A percentile compares a stretch with the other conserved stretches of the same genome.
Conservation (phyloP, 2,888 invertebrate genomes). For the Synanthedon vespiformis region DNA sequence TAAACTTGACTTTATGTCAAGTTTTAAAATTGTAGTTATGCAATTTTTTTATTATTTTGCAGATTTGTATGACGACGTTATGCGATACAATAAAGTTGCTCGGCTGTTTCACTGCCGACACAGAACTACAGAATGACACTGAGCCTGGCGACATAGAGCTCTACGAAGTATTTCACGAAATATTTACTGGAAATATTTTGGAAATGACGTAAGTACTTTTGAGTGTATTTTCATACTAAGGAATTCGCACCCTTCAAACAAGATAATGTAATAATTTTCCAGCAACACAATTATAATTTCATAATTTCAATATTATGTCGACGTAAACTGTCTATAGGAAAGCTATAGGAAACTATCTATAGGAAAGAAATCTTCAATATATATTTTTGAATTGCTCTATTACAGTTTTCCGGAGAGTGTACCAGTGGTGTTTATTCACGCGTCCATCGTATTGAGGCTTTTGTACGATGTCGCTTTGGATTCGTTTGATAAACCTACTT, state of each 20-base stretch:
- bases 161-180: constrained; percentile 74
- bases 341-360: no score
- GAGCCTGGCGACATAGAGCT: constrained; percentile 51
- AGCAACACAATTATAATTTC: no score
- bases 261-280: no score
- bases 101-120: constrained; percentile 84
- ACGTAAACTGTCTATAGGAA: no score
- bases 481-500: constrained; percentile 90
- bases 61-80: constrained; percentile 93
- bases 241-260: no score
- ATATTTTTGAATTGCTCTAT: no score
- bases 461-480: constrained; percentile 96
- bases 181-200: constrained; percentile 82
- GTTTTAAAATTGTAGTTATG: no score
- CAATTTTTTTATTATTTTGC: constrained; percentile 2
- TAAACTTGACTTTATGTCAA: no score
- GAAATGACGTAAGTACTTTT: constrained; percentile 71
- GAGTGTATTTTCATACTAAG: no score
- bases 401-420: constrained; percentile 77
- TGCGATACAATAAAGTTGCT: constrained; percentile 92
- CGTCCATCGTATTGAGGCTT: constrained; percentile 86
- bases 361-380: no score
- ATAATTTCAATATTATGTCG: no score
- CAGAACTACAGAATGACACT: constrained; percentile 51
- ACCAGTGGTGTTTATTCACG: constrained; percentile 83